Percentiles rank a stretch among this genome's conserved stretches.
Conservation (phyloP, 2,888 invertebrate species). For the Synergus gifuensis region DNA sequence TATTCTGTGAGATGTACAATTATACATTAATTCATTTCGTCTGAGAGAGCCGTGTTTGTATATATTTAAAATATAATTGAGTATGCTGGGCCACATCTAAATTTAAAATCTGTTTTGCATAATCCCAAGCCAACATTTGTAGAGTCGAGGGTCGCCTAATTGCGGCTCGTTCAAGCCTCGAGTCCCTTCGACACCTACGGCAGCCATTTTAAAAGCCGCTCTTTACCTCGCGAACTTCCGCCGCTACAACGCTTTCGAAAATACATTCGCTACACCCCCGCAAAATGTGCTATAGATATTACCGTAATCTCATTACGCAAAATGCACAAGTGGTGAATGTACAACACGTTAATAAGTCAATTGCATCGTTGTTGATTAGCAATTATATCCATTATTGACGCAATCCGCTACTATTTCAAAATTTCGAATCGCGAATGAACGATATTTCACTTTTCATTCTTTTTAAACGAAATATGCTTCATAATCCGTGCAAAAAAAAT, state of each 20-base stretch:
- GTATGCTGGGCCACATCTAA: constrained; percentile 71
- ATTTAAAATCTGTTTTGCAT: constrained; percentile 77
- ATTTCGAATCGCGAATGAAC: constrained; percentile 44
- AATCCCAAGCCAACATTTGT: constrained; percentile 67
- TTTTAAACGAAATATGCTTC: neutral
- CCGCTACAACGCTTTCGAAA: constrained; percentile 52
- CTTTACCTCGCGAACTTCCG: constrained; percentile 60
- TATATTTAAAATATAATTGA: neutral
- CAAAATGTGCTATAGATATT: neutral
- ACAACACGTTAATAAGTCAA: constrained; percentile 53
- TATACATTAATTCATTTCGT: neutral
- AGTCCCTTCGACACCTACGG: constrained; percentile 74
- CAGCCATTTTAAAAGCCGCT: constrained; percentile 69
- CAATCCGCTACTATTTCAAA: neutral
- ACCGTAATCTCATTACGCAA: constrained; percentile 13
- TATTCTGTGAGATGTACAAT: neutral
- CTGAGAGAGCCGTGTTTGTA: neutral
- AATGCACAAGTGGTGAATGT: constrained; percentile 46
- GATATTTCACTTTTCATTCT: constrained; percentile 47
- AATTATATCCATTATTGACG: constrained; percentile 52
- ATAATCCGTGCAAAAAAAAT: neutral
- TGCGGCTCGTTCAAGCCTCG: constrained; percentile 71
- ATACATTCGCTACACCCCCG: constrained; percentile 31
- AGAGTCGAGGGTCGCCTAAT: constrained; percentile 71
- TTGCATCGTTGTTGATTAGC: constrained; percentile 54